phyloP scores from a whole-genome alignment of 2,888 invertebrate species.

The Melieria picta region DNA sequence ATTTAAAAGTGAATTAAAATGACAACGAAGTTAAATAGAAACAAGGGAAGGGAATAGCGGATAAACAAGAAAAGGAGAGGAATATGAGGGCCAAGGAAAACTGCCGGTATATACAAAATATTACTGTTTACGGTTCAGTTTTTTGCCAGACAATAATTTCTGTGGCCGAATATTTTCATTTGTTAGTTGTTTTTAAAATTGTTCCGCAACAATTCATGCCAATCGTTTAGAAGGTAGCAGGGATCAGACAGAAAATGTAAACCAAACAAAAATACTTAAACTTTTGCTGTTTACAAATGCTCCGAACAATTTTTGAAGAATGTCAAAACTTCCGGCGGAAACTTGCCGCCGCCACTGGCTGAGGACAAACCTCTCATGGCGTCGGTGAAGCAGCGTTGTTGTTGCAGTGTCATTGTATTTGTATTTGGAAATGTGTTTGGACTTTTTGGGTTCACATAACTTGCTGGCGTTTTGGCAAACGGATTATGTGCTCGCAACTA shows the following conservation, averaged over 20 bases:
- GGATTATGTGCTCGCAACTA: too few relatives aligned
- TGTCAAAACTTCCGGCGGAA: background rate
- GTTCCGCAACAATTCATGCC: background rate
- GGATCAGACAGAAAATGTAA: background rate
- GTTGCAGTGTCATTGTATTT: background rate
- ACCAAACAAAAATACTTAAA: background rate
- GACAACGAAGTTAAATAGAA: background rate
- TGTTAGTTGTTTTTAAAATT: background rate
- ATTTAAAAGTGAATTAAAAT: slow-evolving; percentile 32
- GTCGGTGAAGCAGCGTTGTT: background rate
- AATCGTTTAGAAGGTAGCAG: background rate
- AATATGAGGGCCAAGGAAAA: too few relatives aligned
- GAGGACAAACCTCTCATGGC: too few relatives aligned
- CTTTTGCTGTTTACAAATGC: background rate
- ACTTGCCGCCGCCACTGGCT: background rate
- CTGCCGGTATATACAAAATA: background rate
- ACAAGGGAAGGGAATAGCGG: background rate
- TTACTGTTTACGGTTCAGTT: background rate
- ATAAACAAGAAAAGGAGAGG: too few relatives aligned
- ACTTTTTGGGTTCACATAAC: background rate
- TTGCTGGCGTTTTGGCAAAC: background rate
- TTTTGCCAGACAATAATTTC: background rate
- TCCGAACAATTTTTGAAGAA: background rate
- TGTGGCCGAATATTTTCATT: too few relatives aligned
- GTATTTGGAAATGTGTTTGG: too few relatives aligned